Evolutionary conservation across 2,113 vertebrate genomes (phyloP), one percentile per base, ranked within the genome.

Genomic region (Caranx ignobilis): DNA sequence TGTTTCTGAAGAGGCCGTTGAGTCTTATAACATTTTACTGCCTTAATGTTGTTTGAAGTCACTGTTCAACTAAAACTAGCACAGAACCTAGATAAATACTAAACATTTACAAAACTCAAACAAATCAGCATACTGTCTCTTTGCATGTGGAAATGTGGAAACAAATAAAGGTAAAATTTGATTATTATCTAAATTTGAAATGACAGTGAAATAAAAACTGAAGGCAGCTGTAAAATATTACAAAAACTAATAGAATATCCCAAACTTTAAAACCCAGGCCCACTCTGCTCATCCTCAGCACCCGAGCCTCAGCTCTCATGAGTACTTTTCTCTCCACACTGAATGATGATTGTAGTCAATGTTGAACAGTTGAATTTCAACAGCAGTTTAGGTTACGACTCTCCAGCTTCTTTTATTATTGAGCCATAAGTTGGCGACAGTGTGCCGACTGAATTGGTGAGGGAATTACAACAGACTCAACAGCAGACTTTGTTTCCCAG

Each of bases 381-480:
- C 55, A 50, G 63, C 72, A 65, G 59, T 75, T 82, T 45, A 71
- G 26, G 32, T 82, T 80, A 71, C 66, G 56, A 78, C 70, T 77
- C 61, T 89, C 66, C 35, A 35, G 70, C 37, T 54, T 77, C 75
- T 75, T 81, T 82, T 80, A 55, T 78, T 77, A 69, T 70, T 73
- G 71, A 55, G 70, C 71, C 45, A 37, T 66, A 54, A 83, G 41
- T 35, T 82, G 37, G 47, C 37, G 21, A 88, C 73, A 75, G 52
- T 37, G 47, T 43, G 47, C 61, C 47, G 57, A 79, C 56, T 35
- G 75, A 79, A 76, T 32, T 77, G 67, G n/a, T 72, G 68, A 72
- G 77, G 71, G 60, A 85, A 74, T 84, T 56, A 74, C 60, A 81
- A 54, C 45, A 66, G 50, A 75, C 60, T 74, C 65, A 71, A 72